A percentile compares a stretch with the other conserved stretches of the same genome.
These are phyloP conservation scores for Sceloporus tristichus DNA, from an alignment of 2,113 vertebrate species.

Conservation along the genomic window DNA sequence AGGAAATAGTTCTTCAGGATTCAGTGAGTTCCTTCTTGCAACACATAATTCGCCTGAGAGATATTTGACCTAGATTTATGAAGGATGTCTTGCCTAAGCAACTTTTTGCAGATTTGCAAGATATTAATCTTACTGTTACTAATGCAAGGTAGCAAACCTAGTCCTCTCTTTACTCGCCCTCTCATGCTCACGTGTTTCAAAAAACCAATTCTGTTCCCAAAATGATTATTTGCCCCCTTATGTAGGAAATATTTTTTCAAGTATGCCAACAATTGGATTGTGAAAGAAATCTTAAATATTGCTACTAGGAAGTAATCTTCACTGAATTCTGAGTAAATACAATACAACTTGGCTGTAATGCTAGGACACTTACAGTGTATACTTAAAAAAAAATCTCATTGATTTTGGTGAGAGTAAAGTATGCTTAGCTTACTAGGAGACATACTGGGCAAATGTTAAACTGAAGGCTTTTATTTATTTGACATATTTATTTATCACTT, in stretches of 20 bases:
- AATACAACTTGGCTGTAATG: too few relatives aligned
- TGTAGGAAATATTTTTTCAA: conserved; percentile 9
- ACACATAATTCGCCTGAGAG: conserved; percentile 59
- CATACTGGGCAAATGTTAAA: neutral
- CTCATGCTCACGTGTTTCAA: conserved; percentile 6
- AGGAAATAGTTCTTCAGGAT: conserved; percentile 62
- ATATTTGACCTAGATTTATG: conserved; percentile 67
- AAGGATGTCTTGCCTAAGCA: conserved; percentile 53
- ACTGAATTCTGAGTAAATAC: too few relatives aligned
- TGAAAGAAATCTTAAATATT: too few relatives aligned
- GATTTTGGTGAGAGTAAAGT: neutral
- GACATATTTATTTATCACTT: too few relatives aligned
- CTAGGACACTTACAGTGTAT: too few relatives aligned
- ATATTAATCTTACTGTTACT: conserved; percentile 25
- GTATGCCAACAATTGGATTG: too few relatives aligned
- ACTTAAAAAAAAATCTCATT: neutral
- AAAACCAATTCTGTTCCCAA: conserved; percentile 20
- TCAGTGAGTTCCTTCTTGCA: conserved; percentile 62
- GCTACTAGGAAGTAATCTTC: too few relatives aligned
- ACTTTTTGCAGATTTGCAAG: conserved; percentile 59
- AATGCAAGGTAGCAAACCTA: conserved; percentile 18
- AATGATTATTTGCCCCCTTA: conserved; percentile 31
- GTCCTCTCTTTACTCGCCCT: neutral
- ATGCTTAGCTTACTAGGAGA: neutral
- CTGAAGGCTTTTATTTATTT: too few relatives aligned